Evolutionary conservation across 2,797 vertebrate genomes (phyloP), one percentile per base, ranked within the genome.

Genomic region (Picus viridis): DNA sequence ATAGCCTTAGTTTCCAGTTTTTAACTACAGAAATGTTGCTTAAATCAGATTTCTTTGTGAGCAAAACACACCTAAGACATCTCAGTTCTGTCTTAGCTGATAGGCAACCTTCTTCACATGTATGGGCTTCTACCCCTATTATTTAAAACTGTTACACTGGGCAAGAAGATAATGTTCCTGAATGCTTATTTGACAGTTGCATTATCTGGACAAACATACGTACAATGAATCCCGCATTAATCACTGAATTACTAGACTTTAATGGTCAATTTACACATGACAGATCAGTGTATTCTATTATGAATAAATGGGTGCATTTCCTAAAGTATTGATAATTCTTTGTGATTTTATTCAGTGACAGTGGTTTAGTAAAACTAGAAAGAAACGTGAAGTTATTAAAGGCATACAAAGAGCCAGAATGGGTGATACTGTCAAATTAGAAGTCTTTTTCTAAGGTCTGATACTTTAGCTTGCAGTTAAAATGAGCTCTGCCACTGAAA

Each of bases 401-500:
- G 70, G 51, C 34, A 43, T 63, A 62, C n/a, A 1, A 78, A 86
- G 45, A 88, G 39, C 18, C 47, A 45, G 32, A 92, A 78, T 45
- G 86, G 11, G 30, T 23, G 24, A 86, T 91, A 72, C 73, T 89
- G 73, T n/a, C 64, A 91, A 92, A 88, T 80, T 82, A 84, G 54
- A 89, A 64, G 30, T 71, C 68, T 82, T 36, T 89, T 92, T 93
- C 79, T 93, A 75, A 63, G 78, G 65, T 87, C 72, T 57, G 30
- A 56, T 92, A 72, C 76, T 94, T 92, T 80, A 95, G 62, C 63
- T 81, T 76, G 68, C 70, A 95, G 83, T 84, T 93, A 88, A 93
- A 95, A 95, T 90, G 77, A 90, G 83, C 87, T 95, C 93, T 96
- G 83, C 88, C 71, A 71, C 58, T 93, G 89, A 95, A 96, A 94